Percentiles rank a stretch among this genome's conserved stretches.
Evolutionary conservation across 2,888 invertebrate genomes (phyloP).

Genomic region (Aricia artaxerxes): DNA sequence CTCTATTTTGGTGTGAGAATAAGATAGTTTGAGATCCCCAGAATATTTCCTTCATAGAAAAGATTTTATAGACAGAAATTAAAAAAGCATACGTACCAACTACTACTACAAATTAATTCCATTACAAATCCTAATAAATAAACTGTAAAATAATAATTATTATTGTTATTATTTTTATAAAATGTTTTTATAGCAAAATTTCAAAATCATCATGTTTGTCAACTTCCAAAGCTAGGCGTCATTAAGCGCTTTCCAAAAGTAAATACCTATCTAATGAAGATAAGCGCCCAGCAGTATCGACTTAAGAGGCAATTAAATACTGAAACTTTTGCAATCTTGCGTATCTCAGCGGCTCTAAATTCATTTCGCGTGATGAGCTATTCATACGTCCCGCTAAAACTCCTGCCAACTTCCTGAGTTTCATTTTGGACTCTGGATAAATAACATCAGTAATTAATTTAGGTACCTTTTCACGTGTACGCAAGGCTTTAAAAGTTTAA

Average conservation of each 20-base stretch:
- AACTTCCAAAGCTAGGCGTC: background rate
- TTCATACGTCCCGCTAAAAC: background rate
- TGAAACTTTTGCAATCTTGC: conserved; percentile 13
- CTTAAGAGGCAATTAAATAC: background rate
- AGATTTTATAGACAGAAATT: too few relatives aligned
- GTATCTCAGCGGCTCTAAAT: background rate
- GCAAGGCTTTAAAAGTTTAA: background rate
- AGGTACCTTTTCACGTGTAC: background rate
- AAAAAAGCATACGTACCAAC: too few relatives aligned
- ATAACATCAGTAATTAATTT: background rate
- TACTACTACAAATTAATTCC: too few relatives aligned
- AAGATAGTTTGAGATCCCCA: too few relatives aligned
- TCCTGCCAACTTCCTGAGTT: background rate
- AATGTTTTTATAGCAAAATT: too few relatives aligned
- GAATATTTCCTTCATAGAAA: too few relatives aligned
- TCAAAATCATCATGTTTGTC: too few relatives aligned
- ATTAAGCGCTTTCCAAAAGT: background rate
- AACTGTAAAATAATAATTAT: too few relatives aligned
- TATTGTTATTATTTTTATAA: too few relatives aligned
- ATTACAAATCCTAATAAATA: too few relatives aligned
- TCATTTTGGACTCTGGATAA: background rate
- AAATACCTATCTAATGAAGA: conserved; percentile 2
- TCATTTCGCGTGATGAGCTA: background rate
- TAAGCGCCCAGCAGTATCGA: conserved; percentile 9
- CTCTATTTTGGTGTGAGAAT: too few relatives aligned